Evolutionary conservation across 2,113 vertebrate species (phyloP).

Genomic region (Zootoca vivipara): DNA sequence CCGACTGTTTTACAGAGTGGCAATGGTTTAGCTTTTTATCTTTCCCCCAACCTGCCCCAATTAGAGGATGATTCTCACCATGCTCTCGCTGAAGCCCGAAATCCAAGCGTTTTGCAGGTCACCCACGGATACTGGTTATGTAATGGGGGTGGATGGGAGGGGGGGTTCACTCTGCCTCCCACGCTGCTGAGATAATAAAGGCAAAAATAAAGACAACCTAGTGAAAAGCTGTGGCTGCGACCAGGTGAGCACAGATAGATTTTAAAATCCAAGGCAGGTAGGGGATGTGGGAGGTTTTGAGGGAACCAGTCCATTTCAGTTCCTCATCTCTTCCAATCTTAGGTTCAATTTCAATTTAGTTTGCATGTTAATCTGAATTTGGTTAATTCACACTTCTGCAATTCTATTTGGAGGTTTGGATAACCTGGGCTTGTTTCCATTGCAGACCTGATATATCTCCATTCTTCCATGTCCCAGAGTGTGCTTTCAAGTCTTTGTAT

Average conservation of each 20-base stretch:
- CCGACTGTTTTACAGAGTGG: background rate
- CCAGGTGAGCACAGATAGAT: too few species aligned
- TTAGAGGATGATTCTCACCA: constrained; percentile 1
- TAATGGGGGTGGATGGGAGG: constrained; percentile 18
- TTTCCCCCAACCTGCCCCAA: background rate
- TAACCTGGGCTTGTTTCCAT: background rate
- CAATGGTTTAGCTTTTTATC: background rate
- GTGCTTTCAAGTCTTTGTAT: background rate
- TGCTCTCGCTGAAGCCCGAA: constrained; percentile 3
- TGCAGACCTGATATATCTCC: background rate
- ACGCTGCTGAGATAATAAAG: background rate
- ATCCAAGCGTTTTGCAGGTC: constrained; percentile 1
- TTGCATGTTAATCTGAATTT: too few species aligned
- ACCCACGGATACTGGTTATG: constrained; percentile 37
- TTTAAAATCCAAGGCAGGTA: background rate
- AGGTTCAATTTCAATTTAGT: background rate
- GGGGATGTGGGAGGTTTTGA: background rate
- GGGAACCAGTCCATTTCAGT: background rate
- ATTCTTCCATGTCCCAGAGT: background rate
- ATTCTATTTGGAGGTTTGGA: background rate
- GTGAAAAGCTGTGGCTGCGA: too few species aligned
- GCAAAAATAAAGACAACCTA: background rate
- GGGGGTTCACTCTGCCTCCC: background rate
- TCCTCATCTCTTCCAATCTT: background rate
- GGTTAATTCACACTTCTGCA: background rate